Conservation (phyloP, 2,797 vertebrate genomes). For the Tragelaphus eurycerus region DNA sequence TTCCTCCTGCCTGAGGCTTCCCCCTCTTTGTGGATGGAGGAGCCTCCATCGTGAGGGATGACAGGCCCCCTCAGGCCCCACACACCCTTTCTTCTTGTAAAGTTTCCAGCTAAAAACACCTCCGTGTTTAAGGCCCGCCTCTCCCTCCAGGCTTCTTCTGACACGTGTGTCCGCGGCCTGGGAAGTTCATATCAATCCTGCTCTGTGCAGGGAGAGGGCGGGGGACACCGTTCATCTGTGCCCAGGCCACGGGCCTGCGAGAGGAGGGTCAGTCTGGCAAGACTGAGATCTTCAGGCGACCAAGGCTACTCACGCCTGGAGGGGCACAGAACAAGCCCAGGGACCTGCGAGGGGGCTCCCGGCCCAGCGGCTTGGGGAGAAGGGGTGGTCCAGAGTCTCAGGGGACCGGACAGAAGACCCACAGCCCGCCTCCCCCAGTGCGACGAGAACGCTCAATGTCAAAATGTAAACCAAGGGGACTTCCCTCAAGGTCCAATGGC, state of each 20-base stretch:
- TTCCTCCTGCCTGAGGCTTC: background rate
- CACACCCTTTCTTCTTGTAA: constrained; percentile 12
- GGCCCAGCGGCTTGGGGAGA: background rate
- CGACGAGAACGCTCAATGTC: rapidly evolving
- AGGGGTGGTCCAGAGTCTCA: background rate
- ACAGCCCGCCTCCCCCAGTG: too few species aligned
- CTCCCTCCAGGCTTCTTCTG: background rate
- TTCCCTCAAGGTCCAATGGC: background rate
- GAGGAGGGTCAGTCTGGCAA: background rate
- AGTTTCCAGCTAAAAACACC: constrained; percentile 67
- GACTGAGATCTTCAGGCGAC: constrained; percentile 47
- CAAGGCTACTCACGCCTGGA: background rate
- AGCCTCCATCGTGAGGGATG: background rate
- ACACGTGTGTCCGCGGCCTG: background rate
- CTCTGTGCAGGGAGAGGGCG: background rate
- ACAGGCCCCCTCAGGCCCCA: background rate
- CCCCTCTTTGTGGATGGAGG: background rate
- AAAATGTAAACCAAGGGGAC: background rate
- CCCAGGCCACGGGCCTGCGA: rapidly evolving
- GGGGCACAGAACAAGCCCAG: background rate
- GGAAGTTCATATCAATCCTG: background rate
- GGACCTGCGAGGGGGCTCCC: background rate
- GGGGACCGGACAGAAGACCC: background rate
- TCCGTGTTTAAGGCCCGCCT: constrained; percentile 32
- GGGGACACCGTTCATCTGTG: constrained; percentile 43